Evolutionary conservation across 2,888 invertebrate species (phyloP).

Genomic region (Iselma pallidipennis): DNA sequence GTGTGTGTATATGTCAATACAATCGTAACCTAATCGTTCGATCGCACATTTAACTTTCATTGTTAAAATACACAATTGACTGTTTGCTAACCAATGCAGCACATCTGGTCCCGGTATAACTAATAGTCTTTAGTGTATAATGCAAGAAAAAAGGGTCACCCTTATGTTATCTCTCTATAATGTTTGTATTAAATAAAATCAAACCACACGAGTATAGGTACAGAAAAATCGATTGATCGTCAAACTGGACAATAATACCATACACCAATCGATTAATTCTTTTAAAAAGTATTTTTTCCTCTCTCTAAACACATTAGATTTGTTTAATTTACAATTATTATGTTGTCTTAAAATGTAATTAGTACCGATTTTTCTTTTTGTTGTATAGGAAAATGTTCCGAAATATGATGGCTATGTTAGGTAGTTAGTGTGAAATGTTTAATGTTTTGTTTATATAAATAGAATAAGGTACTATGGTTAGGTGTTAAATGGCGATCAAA

Average conservation of each 20-base stretch:
- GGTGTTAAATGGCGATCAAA: slow-evolving; percentile 32
- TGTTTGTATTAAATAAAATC: neutral
- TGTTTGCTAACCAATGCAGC: slow-evolving; percentile 53
- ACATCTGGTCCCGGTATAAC: slow-evolving; percentile 53
- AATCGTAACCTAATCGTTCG: slow-evolving; percentile 55
- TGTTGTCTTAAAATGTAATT: neutral
- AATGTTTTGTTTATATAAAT: slow-evolving; percentile 15
- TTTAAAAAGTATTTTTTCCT: neutral
- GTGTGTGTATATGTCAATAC: slow-evolving; percentile 55
- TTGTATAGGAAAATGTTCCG: neutral
- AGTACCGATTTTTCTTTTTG: neutral
- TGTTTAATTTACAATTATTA: too few species aligned
- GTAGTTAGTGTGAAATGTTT: slow-evolving; percentile 24
- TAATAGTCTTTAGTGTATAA: slow-evolving; percentile 33
- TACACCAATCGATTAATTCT: neutral
- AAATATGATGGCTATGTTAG: slow-evolving; percentile 22
- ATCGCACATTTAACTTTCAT: slow-evolving; percentile 56
- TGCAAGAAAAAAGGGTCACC: slow-evolving; percentile 29
- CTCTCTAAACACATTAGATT: neutral
- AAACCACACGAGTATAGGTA: neutral
- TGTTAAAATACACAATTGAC: slow-evolving; percentile 52
- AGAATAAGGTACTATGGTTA: slow-evolving; percentile 16
- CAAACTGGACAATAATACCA: neutral
- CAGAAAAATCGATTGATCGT: neutral
- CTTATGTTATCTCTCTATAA: slow-evolving; percentile 23